Evolutionary conservation across 2,888 invertebrate species (phyloP).

Genomic region (Lathronympha strigana): DNA sequence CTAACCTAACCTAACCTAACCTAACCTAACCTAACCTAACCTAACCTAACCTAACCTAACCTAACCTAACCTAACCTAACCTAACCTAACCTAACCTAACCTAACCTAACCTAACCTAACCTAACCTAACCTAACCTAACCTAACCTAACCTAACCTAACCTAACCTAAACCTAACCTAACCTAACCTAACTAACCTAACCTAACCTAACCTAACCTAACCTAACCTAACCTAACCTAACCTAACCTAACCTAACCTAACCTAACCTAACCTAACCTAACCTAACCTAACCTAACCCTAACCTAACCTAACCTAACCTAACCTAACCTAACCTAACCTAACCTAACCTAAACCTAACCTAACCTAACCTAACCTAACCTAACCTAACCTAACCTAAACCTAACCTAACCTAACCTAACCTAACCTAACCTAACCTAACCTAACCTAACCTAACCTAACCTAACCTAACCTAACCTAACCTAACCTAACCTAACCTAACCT

Average conservation of each 20-base stretch:
- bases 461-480: constrained; percentile 35
- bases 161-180: background rate
- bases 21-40: constrained; percentile 2
- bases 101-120: constrained; percentile 1
- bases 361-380: constrained; percentile 42
- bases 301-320: constrained; percentile 45
- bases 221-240: background rate
- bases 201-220: background rate
- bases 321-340: constrained; percentile 45
- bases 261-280: constrained; percentile 39
- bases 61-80: constrained; percentile 1
- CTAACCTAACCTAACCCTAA: constrained; percentile 44
- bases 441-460: constrained; percentile 33
- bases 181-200: background rate
- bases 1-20: constrained; percentile 5
- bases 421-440: constrained; percentile 26
- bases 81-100: constrained; percentile 5
- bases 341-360: constrained; percentile 42
- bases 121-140: constrained; percentile 1
- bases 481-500: constrained; percentile 34
- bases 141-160: background rate
- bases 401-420: constrained; percentile 38
- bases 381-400: constrained; percentile 37
- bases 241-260: background rate
- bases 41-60: constrained; percentile 5